Percentiles rank a stretch among this genome's conserved stretches.
Evolutionary conservation across 2,113 vertebrate species (phyloP).

Genomic region (Sturnira hondurensis): DNA sequence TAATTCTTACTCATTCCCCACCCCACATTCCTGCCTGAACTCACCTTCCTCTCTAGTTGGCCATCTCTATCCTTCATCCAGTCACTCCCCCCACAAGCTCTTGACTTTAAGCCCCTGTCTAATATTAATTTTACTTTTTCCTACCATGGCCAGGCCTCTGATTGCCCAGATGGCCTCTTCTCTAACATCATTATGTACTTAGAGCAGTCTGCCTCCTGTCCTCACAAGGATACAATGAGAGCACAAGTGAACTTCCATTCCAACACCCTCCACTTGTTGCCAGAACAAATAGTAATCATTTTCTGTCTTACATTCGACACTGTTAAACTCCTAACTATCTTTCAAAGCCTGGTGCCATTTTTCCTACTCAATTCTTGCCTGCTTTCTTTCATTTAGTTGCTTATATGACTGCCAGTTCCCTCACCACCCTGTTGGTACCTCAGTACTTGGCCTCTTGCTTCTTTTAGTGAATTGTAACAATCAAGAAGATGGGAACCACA

Average conservation of each 20-base stretch:
- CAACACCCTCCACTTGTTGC: background rate
- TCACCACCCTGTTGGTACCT: background rate
- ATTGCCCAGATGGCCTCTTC: background rate
- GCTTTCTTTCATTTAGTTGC: background rate
- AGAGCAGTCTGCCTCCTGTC: background rate
- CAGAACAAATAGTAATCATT: background rate
- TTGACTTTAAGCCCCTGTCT: background rate
- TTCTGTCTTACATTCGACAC: background rate
- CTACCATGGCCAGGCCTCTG: background rate
- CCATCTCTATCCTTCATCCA: background rate
- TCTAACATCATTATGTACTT: background rate
- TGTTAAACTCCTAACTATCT: background rate
- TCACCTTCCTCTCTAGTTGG: background rate
- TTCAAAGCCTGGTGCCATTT: background rate
- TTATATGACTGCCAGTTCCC: fast-evolving
- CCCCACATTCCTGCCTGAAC: background rate
- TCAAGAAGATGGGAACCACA: background rate
- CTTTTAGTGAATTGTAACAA: background rate
- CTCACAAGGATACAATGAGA: background rate
- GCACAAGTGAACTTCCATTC: background rate
- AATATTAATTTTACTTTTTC: background rate
- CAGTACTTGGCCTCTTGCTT: background rate
- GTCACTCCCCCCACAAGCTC: background rate
- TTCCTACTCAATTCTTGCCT: background rate
- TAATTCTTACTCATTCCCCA: background rate